Percentiles rank a stretch among this genome's conserved stretches.
Conservation (phyloP, 2,888 invertebrate species). For the Fragum fragum region DNA sequence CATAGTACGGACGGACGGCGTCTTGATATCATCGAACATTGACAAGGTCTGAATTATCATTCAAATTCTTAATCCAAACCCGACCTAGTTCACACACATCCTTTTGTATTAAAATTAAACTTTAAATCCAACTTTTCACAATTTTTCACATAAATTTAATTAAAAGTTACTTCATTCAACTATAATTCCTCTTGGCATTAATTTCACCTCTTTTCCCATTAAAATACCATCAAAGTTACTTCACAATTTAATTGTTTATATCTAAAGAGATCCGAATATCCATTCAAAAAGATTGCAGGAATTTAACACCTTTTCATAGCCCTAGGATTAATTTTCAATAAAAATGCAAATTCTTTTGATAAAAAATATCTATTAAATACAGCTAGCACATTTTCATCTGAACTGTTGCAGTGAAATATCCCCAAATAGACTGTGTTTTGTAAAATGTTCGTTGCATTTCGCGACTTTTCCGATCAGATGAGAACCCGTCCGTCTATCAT, state of each 20-base stretch:
- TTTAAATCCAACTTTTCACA: background rate
- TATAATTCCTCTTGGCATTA: background rate
- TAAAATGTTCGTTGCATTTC: no score
- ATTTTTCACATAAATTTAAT: background rate
- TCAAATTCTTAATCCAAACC: background rate
- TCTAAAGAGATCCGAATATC: background rate
- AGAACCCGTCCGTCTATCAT: constrained; percentile 1
- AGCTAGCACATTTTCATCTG: background rate
- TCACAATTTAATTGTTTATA: background rate
- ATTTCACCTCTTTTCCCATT: background rate
- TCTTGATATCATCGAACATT: constrained; percentile 16
- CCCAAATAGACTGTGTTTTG: no score
- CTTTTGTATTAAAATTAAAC: background rate
- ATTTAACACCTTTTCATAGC: background rate
- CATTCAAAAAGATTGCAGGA: background rate
- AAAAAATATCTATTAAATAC: background rate
- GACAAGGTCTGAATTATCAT: background rate
- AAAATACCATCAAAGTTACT: background rate
- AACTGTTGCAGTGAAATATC: background rate
- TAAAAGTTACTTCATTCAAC: background rate
- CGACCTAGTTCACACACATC: background rate
- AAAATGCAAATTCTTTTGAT: constrained; percentile 3
- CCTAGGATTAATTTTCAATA: background rate
- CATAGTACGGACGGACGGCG: constrained; percentile 31
- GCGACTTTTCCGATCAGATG: no score